Evolutionary conservation across 2,113 vertebrate species (phyloP), one percentile per base, ranked within the genome.

Genomic region (Pseudois nayaur): DNA sequence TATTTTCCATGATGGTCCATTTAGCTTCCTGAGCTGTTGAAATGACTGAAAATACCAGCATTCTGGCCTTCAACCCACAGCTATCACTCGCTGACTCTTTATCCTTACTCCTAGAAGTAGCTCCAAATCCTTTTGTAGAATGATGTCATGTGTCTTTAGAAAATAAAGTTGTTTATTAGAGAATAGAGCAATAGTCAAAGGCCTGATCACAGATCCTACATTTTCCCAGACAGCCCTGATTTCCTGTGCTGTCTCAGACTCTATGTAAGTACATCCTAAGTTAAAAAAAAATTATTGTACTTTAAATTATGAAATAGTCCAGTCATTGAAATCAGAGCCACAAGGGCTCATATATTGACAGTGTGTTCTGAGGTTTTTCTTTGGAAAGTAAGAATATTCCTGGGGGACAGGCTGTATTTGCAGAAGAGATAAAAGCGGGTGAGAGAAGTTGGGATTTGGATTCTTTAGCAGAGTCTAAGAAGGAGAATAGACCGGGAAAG

Each of bases 361-460:
- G 1, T 54, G 45, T 83, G 31, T 82, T 81, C 57, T 81, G 89
- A 60, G 95, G 31, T 31, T 94, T 95, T 94, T 79, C 36, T 95
- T 92, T 96, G 81, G 94, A 83, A 90, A 90, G 79, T 94, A 60
- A 95, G 64, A 59, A 59, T 57, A 64, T 94, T 91, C 21, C 48
- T 45, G 12, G 52, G 50, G 45, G 13, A 84, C n/a, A 62, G 57
- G 54, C n/a, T 78, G 7, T 92, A 7, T n/a, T 52, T 84, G 8
- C 31, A 55, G 27, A 11, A 95, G 91, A 86, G 57, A 23, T 76
- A 21, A 57, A 92, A 67, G 54, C 17, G 40, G 43, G 33, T 6
- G 33, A 40, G 50, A 52, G 31, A 50, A 92, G 54, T 45, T 78
- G 60, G 19, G 50, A 23, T 90, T 95, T 92, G 85, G 62, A 50